A percentile compares a stretch with the other conserved stretches of the same genome.
phyloP scores from a whole-genome alignment of 2,113 vertebrate species.

The Oxyruncus cristatus region DNA sequence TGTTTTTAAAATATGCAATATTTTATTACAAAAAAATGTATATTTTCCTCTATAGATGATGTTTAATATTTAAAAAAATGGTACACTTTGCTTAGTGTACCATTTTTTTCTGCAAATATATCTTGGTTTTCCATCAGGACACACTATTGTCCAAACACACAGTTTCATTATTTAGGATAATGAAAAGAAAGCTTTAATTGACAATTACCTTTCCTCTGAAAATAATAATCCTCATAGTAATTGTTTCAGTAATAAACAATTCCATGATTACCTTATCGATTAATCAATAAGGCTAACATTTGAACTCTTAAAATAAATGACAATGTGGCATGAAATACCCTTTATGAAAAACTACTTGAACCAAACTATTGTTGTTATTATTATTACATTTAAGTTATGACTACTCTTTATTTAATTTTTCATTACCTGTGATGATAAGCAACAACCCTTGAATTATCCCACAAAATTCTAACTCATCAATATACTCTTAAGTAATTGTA shows the following conservation, averaged over 20 bases:
- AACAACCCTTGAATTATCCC: neutral
- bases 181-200: neutral
- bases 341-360: neutral
- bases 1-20: neutral
- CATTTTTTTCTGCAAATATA: too few species aligned
- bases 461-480: neutral
- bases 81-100: rapidly evolving
- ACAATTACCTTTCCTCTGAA: neutral
- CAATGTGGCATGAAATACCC: neutral
- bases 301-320: neutral
- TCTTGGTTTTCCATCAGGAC: neutral
- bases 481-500: neutral
- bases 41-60: rapidly evolving
- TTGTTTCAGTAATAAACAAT: neutral
- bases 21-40: neutral
- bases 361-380: neutral
- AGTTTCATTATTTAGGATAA: neutral
- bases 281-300: neutral
- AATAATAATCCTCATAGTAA: neutral
- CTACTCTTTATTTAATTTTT: neutral
- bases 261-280: neutral
- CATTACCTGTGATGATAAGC: neutral
- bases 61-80: neutral
- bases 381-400: neutral
- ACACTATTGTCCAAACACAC: neutral